Percentiles rank a stretch among this genome's conserved stretches.
These are phyloP conservation scores for Ephestia elutella DNA, from an alignment of 1,140 invertebrate genomes.

Conservation along the genomic window DNA sequence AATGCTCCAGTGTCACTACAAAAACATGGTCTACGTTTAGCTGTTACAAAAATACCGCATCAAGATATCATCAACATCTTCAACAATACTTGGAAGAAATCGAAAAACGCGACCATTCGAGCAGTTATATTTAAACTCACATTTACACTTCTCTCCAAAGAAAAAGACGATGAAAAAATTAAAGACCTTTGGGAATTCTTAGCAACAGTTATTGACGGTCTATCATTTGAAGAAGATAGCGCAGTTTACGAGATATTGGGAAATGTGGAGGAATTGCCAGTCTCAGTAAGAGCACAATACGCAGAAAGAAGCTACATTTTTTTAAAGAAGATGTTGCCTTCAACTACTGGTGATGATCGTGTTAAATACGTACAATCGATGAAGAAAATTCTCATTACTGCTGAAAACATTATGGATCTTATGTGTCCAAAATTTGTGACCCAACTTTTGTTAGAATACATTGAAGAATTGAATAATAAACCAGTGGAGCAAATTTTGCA, in stretches of 20 bases:
- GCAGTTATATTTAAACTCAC: conserved; percentile 43
- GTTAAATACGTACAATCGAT: conserved; percentile 12
- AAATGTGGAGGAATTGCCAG: conserved; percentile 30
- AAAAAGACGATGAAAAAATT: conserved; percentile 33
- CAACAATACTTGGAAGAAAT: conserved; percentile 34
- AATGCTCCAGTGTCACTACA: conserved; percentile 46
- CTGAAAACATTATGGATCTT: conserved; percentile 30
- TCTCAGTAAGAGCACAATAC: conserved; percentile 27
- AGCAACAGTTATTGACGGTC: conserved; percentile 40
- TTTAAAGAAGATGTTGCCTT: conserved; percentile 26
- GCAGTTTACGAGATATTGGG: conserved; percentile 36
- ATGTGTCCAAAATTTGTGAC: conserved; percentile 30
- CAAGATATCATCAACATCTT: conserved; percentile 33
- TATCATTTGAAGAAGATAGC: conserved; percentile 42
- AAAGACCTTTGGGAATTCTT: conserved; percentile 33
- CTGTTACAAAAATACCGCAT: conserved; percentile 35
- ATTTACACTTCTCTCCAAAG: conserved; percentile 36
- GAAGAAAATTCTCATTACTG: conserved; percentile 20
- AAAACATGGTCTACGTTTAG: conserved; percentile 49
- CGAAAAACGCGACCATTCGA: conserved; percentile 44
- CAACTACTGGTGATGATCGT: conserved; percentile 21
- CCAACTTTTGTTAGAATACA: not conserved
- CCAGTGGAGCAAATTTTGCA: not conserved
- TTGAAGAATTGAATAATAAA: not conserved
- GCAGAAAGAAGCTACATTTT: conserved; percentile 40